A percentile compares a stretch with the other conserved stretches of the same genome.
Evolutionary conservation across 2,888 invertebrate species (phyloP).

Genomic region (Allophyes oxyacanthae): DNA sequence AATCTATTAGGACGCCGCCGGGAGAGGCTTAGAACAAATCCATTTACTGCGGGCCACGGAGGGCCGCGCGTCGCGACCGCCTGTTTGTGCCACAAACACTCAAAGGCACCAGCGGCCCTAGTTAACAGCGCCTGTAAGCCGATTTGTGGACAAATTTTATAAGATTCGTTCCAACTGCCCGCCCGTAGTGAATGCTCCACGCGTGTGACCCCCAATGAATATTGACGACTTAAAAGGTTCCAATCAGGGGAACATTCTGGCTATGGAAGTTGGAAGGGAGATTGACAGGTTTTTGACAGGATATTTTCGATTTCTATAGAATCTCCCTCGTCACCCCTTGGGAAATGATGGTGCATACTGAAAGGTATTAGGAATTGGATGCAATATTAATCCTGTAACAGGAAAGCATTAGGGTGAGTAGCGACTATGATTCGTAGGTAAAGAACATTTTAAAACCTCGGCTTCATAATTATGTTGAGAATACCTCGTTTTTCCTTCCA

Average conservation of each 20-base stretch:
- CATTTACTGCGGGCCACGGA: conserved; percentile 58
- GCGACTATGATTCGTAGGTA: background rate
- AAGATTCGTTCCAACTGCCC: conserved; percentile 53
- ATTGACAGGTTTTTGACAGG: conserved; percentile 35
- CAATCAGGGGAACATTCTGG: conserved; percentile 16
- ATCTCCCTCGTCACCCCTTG: conserved; percentile 37
- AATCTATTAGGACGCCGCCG: conserved; percentile 63
- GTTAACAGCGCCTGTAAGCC: conserved; percentile 57
- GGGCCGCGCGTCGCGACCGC: conserved; percentile 51
- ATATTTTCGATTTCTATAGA: conserved; percentile 42
- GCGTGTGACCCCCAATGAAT: conserved; percentile 40
- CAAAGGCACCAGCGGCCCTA: conserved; percentile 54
- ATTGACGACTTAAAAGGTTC: conserved; percentile 56
- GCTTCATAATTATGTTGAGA: background rate
- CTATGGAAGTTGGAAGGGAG: conserved; percentile 2
- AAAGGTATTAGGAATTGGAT: conserved; percentile 39
- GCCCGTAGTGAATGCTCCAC: conserved; percentile 36
- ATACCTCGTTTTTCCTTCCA: no score
- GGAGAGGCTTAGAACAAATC: conserved; percentile 65
- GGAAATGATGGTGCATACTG: conserved; percentile 49
- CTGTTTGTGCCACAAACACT: conserved; percentile 56
- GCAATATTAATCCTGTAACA: conserved; percentile 38
- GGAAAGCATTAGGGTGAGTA: conserved; percentile 17
- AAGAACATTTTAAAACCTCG: background rate
- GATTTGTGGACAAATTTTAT: conserved; percentile 59